Conservation (phyloP, 2,888 invertebrate genomes). For the Vesta saturnalis region DNA sequence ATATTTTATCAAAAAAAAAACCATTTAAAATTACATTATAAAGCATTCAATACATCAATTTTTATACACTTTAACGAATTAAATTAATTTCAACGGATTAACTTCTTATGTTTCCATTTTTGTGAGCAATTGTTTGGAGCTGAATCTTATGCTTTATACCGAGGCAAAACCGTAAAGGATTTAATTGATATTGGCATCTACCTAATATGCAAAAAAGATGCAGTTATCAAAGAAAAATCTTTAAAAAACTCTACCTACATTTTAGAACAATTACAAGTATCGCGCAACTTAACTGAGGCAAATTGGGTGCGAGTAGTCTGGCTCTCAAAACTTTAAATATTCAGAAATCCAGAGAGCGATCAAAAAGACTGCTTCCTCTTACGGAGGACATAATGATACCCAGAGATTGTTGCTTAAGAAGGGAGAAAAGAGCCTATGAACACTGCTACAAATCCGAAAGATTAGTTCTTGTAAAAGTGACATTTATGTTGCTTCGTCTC, state of each 20-base stretch:
- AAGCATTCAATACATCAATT: too few species aligned
- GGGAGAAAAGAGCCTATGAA: slow-evolving; percentile 2
- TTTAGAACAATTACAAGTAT: slow-evolving; percentile 12
- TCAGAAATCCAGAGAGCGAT: slow-evolving; percentile 15
- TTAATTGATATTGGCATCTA: too few species aligned
- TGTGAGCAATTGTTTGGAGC: slow-evolving; percentile 15
- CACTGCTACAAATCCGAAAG: slow-evolving; percentile 1
- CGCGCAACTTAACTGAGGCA: slow-evolving; percentile 13
- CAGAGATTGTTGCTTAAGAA: too few species aligned
- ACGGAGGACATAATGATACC: too few species aligned
- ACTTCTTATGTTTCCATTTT: too few species aligned
- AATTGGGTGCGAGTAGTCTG: slow-evolving; percentile 20
- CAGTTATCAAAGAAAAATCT: slow-evolving; percentile 13
- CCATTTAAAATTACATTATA: too few species aligned
- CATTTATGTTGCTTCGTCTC: slow-evolving; percentile 19
- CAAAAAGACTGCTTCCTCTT: slow-evolving; percentile 21
- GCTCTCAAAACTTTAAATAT: slow-evolving; percentile 18
- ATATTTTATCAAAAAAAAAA: too few species aligned
- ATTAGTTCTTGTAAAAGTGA: slow-evolving; percentile 20
- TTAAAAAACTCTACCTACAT: slow-evolving; percentile 14
- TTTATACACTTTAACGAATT: too few species aligned
- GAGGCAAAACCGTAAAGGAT: too few species aligned
- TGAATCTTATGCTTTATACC: slow-evolving; percentile 12
- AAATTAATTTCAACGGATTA: too few species aligned
- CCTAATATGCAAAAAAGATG: too few species aligned